Evolutionary conservation across 2,797 vertebrate genomes (phyloP).

Genomic region (Hydrophis major): DNA sequence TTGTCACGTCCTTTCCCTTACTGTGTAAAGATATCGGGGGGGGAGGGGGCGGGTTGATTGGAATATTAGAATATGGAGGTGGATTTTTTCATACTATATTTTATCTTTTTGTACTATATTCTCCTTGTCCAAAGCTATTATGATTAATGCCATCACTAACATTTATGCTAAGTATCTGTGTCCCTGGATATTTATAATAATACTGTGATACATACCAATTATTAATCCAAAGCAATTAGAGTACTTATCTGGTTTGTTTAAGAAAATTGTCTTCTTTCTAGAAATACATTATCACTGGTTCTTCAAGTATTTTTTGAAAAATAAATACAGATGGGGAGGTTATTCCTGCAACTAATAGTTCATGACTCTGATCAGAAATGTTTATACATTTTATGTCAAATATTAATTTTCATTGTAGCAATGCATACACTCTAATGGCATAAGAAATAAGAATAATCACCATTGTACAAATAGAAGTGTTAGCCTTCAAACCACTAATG

Average conservation of each 20-base stretch:
- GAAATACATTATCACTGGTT: not conserved
- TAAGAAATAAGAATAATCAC: constrained; percentile 9
- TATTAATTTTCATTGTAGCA: not conserved
- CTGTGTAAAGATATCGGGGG: not conserved
- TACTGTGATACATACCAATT: not conserved
- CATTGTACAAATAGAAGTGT: constrained; percentile 18
- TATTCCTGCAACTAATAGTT: not conserved
- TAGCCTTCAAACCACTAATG: constrained; percentile 22
- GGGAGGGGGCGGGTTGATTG: not conserved
- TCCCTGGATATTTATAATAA: not conserved
- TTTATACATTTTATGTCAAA: not conserved
- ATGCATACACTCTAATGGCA: not conserved
- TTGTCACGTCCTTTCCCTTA: not conserved
- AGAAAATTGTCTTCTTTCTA: constrained; percentile 25
- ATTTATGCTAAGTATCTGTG: not conserved
- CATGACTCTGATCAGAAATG: constrained; percentile 15
- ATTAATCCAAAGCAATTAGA: not conserved
- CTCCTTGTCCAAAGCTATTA: not conserved
- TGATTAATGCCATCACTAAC: not conserved
- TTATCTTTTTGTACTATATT: not conserved
- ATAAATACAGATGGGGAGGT: not conserved
- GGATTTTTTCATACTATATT: not conserved
- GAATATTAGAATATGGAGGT: not conserved
- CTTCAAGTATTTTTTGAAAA: not conserved
- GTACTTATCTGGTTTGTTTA: not conserved